These are phyloP conservation scores for Drosophila lacteicornis DNA, from an alignment of 1,140 invertebrate species.

Conservation along the genomic window DNA sequence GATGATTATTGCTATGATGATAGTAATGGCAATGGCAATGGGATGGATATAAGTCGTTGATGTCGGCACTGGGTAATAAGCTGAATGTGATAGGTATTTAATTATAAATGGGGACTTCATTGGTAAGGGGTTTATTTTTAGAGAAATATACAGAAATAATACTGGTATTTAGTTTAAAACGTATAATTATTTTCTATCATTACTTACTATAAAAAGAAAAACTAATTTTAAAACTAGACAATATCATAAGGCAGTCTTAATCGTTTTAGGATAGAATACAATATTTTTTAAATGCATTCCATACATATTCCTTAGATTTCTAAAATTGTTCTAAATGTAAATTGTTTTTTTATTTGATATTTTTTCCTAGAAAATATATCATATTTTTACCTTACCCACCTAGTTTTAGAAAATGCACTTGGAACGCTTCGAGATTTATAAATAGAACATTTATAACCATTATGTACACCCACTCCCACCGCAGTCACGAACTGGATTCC, in stretches of 20 bases:
- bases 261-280: too few relatives aligned
- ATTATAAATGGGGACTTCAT: not conserved
- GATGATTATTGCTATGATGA: slow-evolving; percentile 26
- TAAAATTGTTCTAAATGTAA: too few relatives aligned
- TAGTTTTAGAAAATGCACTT: not conserved
- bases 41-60: slow-evolving; percentile 1
- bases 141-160: too few relatives aligned
- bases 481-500: slow-evolving; percentile 34
- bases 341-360: not conserved
- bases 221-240: too few relatives aligned
- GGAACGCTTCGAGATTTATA: not conserved
- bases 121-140: not conserved
- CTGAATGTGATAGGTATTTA: slow-evolving; percentile 1
- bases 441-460: slow-evolving; percentile 30
- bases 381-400: not conserved
- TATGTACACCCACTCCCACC: slow-evolving; percentile 26
- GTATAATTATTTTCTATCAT: too few relatives aligned
- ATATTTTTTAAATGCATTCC: too few relatives aligned
- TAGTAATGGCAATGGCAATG: slow-evolving; percentile 23
- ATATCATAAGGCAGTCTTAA: too few relatives aligned
- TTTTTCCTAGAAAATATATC: not conserved
- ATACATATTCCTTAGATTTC: too few relatives aligned
- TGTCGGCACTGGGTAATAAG: slow-evolving; percentile 3
- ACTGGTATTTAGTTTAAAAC: too few relatives aligned
- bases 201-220: too few relatives aligned